Percentiles rank a stretch among this genome's conserved stretches.
Conservation (phyloP, 92 coral and sea anemone genomes). For the Desmophyllum pertusum region DNA sequence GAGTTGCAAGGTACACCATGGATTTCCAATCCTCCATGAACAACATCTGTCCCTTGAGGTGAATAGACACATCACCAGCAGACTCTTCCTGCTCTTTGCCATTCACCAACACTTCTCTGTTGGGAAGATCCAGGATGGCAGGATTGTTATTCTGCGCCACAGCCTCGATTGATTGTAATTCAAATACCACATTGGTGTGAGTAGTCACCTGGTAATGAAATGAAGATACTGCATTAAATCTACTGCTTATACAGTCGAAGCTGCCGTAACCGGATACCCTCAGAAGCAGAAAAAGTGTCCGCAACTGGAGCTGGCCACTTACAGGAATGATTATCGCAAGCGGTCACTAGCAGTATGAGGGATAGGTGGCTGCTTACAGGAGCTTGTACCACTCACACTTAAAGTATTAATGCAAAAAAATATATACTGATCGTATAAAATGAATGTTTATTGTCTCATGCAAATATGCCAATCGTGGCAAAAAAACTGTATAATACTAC, state of each 20-base stretch:
- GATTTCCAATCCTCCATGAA: constrained; percentile 87
- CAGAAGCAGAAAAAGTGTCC: no score
- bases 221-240: neutral
- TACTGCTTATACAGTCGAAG: neutral
- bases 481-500: no score
- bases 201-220: constrained; percentile 50
- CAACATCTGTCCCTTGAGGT: constrained; percentile 89
- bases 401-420: no score
- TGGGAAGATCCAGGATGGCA: neutral
- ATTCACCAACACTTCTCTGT: constrained; percentile 29
- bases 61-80: constrained; percentile 37
- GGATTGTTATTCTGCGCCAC: neutral
- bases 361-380: no score
- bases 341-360: no score
- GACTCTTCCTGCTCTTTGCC: neutral
- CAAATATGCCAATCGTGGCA: no score
- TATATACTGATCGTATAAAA: no score
- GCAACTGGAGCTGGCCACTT: no score
- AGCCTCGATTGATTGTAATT: constrained; percentile 61
- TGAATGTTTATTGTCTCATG: no score
- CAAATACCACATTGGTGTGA: constrained; percentile 89
- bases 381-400: no score
- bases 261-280: no score
- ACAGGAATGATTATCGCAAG: no score
- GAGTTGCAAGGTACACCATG: constrained; percentile 84